phyloP scores from a whole-genome alignment of 2,888 invertebrate species.

The Cephus spinipes region DNA sequence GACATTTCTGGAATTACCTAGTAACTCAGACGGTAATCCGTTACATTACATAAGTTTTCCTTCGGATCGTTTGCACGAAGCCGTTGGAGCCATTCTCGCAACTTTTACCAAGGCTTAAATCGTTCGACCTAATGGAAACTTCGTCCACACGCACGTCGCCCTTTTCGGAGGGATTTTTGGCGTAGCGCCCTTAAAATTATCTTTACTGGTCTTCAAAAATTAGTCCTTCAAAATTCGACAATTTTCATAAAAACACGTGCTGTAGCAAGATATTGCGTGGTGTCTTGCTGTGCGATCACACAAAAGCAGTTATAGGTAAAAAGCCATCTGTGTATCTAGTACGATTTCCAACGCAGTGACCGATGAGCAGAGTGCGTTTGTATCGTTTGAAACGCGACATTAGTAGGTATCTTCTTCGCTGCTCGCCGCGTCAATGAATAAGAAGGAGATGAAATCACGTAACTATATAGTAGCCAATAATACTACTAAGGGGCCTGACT shows the following conservation, averaged over 20 bases:
- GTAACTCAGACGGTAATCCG: too few species aligned
- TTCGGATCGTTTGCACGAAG: background rate
- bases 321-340: too few species aligned
- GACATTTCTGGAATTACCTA: too few species aligned
- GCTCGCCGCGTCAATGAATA: too few species aligned
- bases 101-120: background rate
- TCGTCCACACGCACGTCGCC: background rate
- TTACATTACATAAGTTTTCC: background rate
- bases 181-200: background rate
- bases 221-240: background rate
- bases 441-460: too few species aligned
- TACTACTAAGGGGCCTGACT: background rate
- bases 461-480: background rate
- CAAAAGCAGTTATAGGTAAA: background rate
- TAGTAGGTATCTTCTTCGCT: too few species aligned
- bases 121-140: background rate
- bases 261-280: too few species aligned
- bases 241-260: background rate
- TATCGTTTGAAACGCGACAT: too few species aligned
- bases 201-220: background rate
- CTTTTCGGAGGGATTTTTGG: conserved; percentile 20
- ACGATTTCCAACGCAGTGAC: too few species aligned
- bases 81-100: background rate
- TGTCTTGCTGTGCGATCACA: background rate
- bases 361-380: too few species aligned